phyloP scores from a whole-genome alignment of 2,797 vertebrate genomes.

The Rhinoraja longicauda region DNA sequence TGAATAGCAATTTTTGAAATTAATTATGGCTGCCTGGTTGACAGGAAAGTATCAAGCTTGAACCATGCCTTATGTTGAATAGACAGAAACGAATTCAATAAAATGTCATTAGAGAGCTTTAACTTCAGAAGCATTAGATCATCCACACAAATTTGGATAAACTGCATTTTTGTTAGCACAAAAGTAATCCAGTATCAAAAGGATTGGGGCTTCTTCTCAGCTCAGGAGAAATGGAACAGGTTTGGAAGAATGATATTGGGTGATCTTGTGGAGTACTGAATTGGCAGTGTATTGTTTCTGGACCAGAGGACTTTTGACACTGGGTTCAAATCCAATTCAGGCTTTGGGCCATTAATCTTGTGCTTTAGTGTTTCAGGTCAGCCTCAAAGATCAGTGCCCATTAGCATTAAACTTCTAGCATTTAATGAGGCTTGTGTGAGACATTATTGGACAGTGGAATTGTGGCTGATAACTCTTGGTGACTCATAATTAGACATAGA shows the following conservation, averaged over 20 bases:
- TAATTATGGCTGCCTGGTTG: not conserved
- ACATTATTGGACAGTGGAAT: not conserved
- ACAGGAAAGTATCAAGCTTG: not conserved
- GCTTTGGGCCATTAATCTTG: not conserved
- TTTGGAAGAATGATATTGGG: not conserved
- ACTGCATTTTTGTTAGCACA: too few species aligned
- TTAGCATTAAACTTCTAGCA: not conserved
- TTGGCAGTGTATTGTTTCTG: not conserved
- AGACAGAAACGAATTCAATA: not conserved
- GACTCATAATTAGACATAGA: not conserved
- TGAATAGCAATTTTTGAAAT: not conserved
- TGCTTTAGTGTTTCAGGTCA: not conserved
- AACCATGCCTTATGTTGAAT: slow-evolving; percentile 10
- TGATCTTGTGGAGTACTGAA: too few species aligned
- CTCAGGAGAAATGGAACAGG: not conserved
- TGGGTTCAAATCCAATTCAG: not conserved
- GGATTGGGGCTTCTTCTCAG: not conserved
- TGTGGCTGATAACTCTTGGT: not conserved
- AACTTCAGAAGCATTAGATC: not conserved
- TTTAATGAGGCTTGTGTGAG: not conserved
- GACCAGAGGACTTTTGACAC: not conserved
- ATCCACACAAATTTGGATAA: not conserved
- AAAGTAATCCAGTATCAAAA: not conserved
- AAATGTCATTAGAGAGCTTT: not conserved
- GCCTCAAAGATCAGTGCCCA: not conserved